phyloP scores from a whole-genome alignment of 2,797 vertebrate species.

The Natrix natrix region DNA sequence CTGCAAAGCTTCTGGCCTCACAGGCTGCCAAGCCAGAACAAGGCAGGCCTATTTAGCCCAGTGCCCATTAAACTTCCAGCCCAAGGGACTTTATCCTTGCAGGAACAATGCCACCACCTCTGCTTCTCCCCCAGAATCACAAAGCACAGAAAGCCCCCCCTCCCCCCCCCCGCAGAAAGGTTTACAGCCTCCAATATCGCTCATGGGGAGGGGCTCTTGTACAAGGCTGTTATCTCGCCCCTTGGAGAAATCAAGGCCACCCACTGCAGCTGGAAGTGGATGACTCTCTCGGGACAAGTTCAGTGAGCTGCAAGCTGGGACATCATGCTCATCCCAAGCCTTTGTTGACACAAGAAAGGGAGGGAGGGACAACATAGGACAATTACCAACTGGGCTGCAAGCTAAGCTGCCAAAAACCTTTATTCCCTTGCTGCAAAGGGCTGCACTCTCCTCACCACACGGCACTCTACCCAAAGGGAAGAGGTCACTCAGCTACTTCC shows the following conservation, averaged over 20 bases:
- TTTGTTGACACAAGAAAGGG: constrained; percentile 26
- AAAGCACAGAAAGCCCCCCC: background rate
- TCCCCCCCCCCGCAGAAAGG: background rate
- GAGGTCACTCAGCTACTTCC: background rate
- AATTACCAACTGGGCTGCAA: background rate
- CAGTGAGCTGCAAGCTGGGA: background rate
- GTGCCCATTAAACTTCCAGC: background rate
- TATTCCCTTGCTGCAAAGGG: constrained; percentile 23
- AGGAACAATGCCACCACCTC: background rate
- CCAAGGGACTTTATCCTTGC: background rate
- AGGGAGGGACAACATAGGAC: background rate
- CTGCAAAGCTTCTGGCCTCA: background rate
- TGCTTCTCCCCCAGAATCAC: background rate
- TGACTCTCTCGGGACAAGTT: constrained; percentile 1
- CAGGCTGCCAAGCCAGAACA: background rate
- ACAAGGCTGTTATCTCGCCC: background rate
- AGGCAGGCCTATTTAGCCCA: background rate
- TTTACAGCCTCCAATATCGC: background rate
- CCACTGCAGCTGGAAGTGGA: background rate
- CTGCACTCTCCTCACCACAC: background rate
- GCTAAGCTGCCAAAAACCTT: constrained; percentile 14
- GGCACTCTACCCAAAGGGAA: background rate
- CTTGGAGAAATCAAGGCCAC: background rate
- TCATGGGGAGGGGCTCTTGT: background rate
- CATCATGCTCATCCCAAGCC: constrained; percentile 9